A percentile compares a stretch with the other conserved stretches of the same genome.
These are phyloP conservation scores for Agonum fuliginosum DNA, from an alignment of 2,888 invertebrate species.

Conservation along the genomic window DNA sequence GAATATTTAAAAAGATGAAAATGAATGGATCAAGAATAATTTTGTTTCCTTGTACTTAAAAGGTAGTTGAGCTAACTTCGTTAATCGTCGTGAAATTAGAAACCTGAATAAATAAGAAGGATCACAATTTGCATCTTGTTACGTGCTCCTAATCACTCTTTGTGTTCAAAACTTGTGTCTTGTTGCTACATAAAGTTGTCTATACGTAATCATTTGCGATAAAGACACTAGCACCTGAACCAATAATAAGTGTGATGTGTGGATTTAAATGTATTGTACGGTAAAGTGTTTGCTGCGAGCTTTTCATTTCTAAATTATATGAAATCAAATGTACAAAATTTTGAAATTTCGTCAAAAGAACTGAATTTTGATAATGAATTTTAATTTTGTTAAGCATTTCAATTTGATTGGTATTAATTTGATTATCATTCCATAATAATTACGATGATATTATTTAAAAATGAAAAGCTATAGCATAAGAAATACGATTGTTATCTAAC, in stretches of 20 bases:
- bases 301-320: constrained; percentile 39
- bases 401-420: constrained; percentile 21
- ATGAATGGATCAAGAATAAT: constrained; percentile 17
- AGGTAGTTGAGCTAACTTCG: constrained; percentile 7
- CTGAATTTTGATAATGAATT: constrained; percentile 13
- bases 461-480: constrained; percentile 35
- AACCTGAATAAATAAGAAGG: constrained; percentile 27
- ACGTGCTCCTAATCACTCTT: constrained; percentile 48
- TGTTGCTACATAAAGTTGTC: constrained; percentile 38
- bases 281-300: constrained; percentile 31
- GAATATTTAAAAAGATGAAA: constrained; percentile 20
- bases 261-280: constrained; percentile 18
- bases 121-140: constrained; percentile 46
- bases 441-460: constrained; percentile 24
- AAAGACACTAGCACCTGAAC: constrained; percentile 24
- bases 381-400: constrained; percentile 15
- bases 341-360: constrained; percentile 24
- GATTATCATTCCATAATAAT: constrained; percentile 1
- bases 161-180: constrained; percentile 55
- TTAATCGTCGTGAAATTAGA: constrained; percentile 28
- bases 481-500: constrained; percentile 31
- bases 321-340: constrained; percentile 29
- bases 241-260: constrained; percentile 40
- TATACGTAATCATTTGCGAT: constrained; percentile 16
- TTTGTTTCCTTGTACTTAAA: constrained; percentile 40